Evolutionary conservation across 2,797 vertebrate species (phyloP), one percentile per base, ranked within the genome.

Genomic region (Craterocephalus amniculus): DNA sequence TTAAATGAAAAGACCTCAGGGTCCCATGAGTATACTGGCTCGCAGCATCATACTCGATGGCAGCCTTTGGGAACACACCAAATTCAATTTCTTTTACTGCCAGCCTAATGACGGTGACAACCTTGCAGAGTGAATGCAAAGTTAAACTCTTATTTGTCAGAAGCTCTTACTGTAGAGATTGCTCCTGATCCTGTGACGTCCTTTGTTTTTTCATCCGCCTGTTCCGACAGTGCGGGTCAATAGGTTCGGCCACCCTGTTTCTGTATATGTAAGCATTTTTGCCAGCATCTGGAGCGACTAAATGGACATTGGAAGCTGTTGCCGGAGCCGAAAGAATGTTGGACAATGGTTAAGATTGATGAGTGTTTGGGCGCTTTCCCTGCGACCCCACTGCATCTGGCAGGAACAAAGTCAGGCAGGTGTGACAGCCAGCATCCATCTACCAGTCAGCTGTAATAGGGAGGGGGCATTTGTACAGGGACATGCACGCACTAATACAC

Each of bases 371-470:
- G 88, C 70, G 83, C 89, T 91, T 91, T 93, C 87, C 87, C 83
- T 43, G 80, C 88, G 91, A 94, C 93, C 93, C 88, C 83, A 18
- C 88, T 31, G 84, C 89, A 91, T 92, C 92, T 92, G 88, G 91
- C 88, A 89, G 89, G 88, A 91, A 91, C 91, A 89, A 88, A 93
- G 89, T 88, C 90, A 90, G 92, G 89, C 88, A 87, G 87, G 90
- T 90, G 90, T 93, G 92, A 93, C 93, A 93, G 91, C 86, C 83
- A 73, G 89, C 92, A 94, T 95, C 93, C 89, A 93, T 94, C 93
- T 94, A 88, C 73, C 43, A 89, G 90, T 93, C 92, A 88, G 87
- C 83, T 79, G 85, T 76, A 89, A 87, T 80, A 79, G 85, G 85
- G 84, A 72, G 64, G 77, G 65, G 83, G 70, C 75, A 82, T 76